Percentiles rank a stretch among this genome's conserved stretches.
phyloP scores from a whole-genome alignment of 2,113 vertebrate genomes.

The Leptobrachium leishanense region DNA sequence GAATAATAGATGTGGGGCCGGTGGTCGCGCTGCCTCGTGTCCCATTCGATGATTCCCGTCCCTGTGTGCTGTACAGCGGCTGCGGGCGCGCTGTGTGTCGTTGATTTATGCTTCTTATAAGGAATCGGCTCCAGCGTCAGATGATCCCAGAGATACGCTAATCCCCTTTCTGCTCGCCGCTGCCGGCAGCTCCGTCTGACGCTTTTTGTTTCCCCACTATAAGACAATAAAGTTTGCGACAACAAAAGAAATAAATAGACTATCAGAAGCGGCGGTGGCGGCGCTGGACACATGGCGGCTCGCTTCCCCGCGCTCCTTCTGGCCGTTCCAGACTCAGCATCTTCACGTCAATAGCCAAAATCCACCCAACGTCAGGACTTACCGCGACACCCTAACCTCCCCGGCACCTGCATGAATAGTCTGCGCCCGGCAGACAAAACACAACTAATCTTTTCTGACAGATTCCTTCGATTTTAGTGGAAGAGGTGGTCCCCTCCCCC shows the following conservation, averaged over 20 bases:
- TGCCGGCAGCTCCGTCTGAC: constrained; percentile 76
- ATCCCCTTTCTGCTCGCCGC: constrained; percentile 80
- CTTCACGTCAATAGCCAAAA: constrained; percentile 79
- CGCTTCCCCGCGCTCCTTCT: constrained; percentile 70
- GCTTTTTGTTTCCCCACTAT: constrained; percentile 67
- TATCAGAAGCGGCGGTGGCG: constrained; percentile 77
- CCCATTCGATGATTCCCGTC: too few relatives aligned
- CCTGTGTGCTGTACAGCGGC: too few relatives aligned
- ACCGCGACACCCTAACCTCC: constrained; percentile 78
- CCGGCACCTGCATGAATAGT: constrained; percentile 85
- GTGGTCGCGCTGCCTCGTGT: too few relatives aligned
- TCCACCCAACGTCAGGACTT: constrained; percentile 79
- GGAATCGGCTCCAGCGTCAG: constrained; percentile 83
- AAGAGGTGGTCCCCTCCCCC: constrained; percentile 67
- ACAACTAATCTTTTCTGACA: constrained; percentile 89
- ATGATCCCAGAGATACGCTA: constrained; percentile 84
- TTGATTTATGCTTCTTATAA: constrained; percentile 82
- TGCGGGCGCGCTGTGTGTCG: too few relatives aligned
- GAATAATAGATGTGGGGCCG: too few relatives aligned
- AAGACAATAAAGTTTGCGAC: constrained; percentile 85
- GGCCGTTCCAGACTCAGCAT: constrained; percentile 74
- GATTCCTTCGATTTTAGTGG: constrained; percentile 83
- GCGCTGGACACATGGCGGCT: constrained; percentile 77
- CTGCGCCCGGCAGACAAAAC: constrained; percentile 83
- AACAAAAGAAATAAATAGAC: constrained; percentile 82